A percentile compares a stretch with the other conserved stretches of the same genome.
phyloP scores from a whole-genome alignment of 1,140 invertebrate species.

The Drosophila sp. region DNA sequence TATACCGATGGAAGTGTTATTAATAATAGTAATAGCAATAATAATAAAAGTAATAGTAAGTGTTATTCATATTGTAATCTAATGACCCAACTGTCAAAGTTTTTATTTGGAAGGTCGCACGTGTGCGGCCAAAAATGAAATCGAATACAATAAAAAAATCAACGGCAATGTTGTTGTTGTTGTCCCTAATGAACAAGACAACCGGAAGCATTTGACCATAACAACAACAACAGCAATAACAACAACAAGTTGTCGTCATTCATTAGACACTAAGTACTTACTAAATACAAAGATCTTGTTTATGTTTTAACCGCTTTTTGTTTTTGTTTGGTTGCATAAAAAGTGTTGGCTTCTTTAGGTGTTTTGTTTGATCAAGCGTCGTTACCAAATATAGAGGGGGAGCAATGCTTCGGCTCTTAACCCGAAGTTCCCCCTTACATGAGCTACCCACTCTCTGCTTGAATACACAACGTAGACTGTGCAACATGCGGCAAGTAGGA shows the following conservation, averaged over 20 bases:
- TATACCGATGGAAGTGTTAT: not conserved
- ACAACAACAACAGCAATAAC: constrained; percentile 15
- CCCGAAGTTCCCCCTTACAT: not conserved
- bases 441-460: not conserved
- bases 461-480: too few relatives aligned
- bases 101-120: constrained; percentile 57
- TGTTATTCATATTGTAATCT: constrained; percentile 70
- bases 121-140: constrained; percentile 43
- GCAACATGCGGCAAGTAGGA: too few relatives aligned
- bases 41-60: constrained; percentile 39
- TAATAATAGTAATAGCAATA: constrained; percentile 20
- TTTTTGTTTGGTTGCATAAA: not conserved
- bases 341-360: constrained; percentile 3
- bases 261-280: constrained; percentile 40
- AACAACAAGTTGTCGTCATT: constrained; percentile 26
- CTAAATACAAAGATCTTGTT: constrained; percentile 18
- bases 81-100: constrained; percentile 58
- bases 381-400: constrained; percentile 7
- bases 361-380: constrained; percentile 3
- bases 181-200: constrained; percentile 23
- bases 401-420: not conserved
- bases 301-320: constrained; percentile 14
- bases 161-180: constrained; percentile 5
- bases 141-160: constrained; percentile 16
- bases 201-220: constrained; percentile 42